These are phyloP conservation scores for Lasioglossum zephyrum DNA, from an alignment of 2,888 invertebrate species.

Conservation along the genomic window DNA sequence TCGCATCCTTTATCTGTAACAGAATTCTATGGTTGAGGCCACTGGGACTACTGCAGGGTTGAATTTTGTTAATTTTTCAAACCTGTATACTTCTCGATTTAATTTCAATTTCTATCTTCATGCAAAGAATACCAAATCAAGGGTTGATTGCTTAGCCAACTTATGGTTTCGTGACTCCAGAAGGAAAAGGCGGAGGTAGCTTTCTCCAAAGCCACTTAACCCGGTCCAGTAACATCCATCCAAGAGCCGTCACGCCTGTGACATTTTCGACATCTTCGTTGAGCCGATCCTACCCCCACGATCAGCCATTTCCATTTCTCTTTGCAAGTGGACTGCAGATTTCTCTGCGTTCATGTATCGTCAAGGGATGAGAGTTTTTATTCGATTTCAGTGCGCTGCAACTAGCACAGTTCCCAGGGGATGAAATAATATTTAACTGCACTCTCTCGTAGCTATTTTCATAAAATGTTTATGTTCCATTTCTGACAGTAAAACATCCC, in stretches of 20 bases:
- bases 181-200: constrained; percentile 75
- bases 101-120: too few relatives aligned
- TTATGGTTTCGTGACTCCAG: constrained; percentile 74
- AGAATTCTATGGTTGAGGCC: neutral
- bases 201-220: constrained; percentile 83
- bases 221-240: constrained; percentile 84
- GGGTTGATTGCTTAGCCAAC: constrained; percentile 33
- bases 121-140: neutral
- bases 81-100: too few relatives aligned
- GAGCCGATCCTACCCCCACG: neutral
- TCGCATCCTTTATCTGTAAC: neutral
- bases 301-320: neutral
- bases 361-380: neutral
- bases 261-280: constrained; percentile 69
- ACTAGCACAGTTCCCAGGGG: neutral
- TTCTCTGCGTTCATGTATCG: neutral
- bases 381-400: too few relatives aligned
- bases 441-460: neutral
- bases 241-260: constrained; percentile 75
- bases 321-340: neutral
- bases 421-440: neutral
- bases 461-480: neutral
- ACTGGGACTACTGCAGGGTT: neutral
- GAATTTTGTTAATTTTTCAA: neutral
- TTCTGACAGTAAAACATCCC: neutral